Conservation (phyloP, 2,113 vertebrate species). For the Malurus cyaneus region DNA sequence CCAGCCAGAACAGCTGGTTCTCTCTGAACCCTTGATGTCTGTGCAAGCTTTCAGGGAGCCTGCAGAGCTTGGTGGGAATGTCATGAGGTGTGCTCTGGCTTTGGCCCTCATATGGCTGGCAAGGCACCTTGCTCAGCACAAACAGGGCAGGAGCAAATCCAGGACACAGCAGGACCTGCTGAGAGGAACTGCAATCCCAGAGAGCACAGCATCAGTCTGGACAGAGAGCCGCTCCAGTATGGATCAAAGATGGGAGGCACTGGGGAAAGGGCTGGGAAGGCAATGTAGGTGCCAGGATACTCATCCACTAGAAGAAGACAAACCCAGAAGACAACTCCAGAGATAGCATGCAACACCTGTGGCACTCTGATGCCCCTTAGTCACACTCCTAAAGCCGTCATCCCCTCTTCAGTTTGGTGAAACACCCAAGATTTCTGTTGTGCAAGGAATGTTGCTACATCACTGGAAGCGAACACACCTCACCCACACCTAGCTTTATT, state of each 20-base stretch:
- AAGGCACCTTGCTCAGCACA: background rate
- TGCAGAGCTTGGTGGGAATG: background rate
- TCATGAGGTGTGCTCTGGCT: background rate
- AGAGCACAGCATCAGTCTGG: background rate
- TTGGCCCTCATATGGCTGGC: background rate
- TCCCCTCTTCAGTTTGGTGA: background rate
- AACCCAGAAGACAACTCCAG: background rate
- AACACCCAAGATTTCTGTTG: slow-evolving; percentile 31
- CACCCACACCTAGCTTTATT: slow-evolving; percentile 49
- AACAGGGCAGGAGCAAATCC: fast-evolving
- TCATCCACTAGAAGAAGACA: background rate
- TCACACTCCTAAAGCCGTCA: background rate
- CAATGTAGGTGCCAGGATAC: background rate
- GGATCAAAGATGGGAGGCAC: background rate
- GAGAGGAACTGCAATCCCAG: background rate
- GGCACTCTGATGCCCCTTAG: background rate
- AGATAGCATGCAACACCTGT: background rate
- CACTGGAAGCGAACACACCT: background rate
- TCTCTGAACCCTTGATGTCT: background rate
- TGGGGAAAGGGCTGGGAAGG: background rate
- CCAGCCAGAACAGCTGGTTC: background rate
- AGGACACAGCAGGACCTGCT: background rate
- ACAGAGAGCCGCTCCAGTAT: background rate
- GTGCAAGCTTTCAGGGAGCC: background rate
- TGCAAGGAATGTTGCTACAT: slow-evolving; percentile 52